phyloP scores from a whole-genome alignment of 2,888 invertebrate genomes.

The Venustoraphidia nigricollis region DNA sequence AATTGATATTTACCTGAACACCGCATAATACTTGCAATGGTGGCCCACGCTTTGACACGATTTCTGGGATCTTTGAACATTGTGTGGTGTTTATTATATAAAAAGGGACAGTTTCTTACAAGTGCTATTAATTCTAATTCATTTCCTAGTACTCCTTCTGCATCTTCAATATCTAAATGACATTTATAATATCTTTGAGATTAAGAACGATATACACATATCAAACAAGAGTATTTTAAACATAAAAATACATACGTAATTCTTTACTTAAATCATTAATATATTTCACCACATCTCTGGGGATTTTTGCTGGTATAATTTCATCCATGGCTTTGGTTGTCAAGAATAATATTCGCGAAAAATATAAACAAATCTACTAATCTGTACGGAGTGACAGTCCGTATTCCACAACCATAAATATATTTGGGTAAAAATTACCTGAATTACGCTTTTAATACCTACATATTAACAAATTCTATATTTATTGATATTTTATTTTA shows the following conservation, averaged over 20 bases:
- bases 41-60: conserved; percentile 14
- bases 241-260: conserved; percentile 5
- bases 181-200: no score
- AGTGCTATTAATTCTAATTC: conserved; percentile 16
- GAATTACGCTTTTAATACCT: no score
- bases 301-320: no score
- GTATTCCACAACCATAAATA: no score
- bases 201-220: not conserved
- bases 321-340: no score
- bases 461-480: no score
- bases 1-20: conserved; percentile 10
- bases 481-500: no score
- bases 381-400: no score
- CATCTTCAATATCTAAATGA: conserved; percentile 12
- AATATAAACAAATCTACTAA: no score
- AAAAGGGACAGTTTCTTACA: conserved; percentile 15
- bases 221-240: not conserved
- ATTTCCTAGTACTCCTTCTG: conserved; percentile 14
- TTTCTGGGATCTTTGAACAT: conserved; percentile 15
- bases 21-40: conserved; percentile 14
- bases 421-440: no score
- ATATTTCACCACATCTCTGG: not conserved
- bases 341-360: no score
- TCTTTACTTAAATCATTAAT: conserved; percentile 8
- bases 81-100: conserved; percentile 13